Percentiles rank a stretch among this genome's conserved stretches.
Evolutionary conservation across 1,140 invertebrate species (phyloP).

Genomic region (Heliconius congener): DNA sequence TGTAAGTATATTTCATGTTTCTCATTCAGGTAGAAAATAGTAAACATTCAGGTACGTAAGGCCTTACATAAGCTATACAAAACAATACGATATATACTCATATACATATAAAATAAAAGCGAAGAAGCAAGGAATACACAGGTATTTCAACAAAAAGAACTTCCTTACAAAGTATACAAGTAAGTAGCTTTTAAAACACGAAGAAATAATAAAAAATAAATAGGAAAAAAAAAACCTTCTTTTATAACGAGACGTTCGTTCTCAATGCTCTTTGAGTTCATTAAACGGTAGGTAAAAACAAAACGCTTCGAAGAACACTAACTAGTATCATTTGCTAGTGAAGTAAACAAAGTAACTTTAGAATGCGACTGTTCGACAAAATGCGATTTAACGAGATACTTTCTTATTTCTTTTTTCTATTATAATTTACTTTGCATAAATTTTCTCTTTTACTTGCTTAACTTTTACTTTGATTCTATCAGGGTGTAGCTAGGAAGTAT

Average conservation of each 20-base stretch:
- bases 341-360: constrained; percentile 23
- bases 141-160: not conserved
- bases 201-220: not conserved
- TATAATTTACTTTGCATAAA: not conserved
- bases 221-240: not conserved
- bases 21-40: no score
- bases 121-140: no score
- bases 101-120: no score
- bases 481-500: no score
- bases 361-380: constrained; percentile 4
- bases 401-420: not conserved
- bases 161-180: constrained; percentile 1
- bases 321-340: constrained; percentile 19
- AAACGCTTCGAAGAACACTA: constrained; percentile 14
- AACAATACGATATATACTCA: no score
- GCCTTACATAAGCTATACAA: no score
- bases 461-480: no score
- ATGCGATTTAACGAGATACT: constrained; percentile 15
- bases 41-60: no score
- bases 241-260: constrained; percentile 5
- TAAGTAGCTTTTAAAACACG: not conserved
- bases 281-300: constrained; percentile 22
- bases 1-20: no score
- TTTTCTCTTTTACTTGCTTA: not conserved
- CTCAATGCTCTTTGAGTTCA: constrained; percentile 18